A percentile compares a stretch with the other conserved stretches of the same genome.
Evolutionary conservation across 2,113 vertebrate genomes (phyloP).

Genomic region (Pachycephala philippinensis): DNA sequence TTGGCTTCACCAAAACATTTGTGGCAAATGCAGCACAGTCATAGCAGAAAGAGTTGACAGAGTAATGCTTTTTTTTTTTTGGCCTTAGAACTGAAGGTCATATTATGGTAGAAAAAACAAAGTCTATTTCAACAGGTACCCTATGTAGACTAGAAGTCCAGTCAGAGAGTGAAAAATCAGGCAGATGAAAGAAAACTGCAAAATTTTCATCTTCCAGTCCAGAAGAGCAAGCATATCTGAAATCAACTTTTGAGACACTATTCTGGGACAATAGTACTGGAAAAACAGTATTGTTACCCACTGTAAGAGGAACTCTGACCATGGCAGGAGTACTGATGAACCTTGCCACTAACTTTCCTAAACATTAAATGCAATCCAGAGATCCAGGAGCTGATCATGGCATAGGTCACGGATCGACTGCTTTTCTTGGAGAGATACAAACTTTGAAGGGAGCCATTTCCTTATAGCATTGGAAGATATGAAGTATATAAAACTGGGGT

Average conservation of each 20-base stretch:
- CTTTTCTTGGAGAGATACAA: neutral
- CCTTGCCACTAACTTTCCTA: neutral
- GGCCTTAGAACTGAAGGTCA: neutral
- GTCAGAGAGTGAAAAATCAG: neutral
- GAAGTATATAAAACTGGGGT: neutral
- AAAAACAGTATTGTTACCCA: neutral
- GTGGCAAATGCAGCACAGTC: neutral
- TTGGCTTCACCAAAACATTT: neutral
- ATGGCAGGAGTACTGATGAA: neutral
- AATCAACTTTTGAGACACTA: neutral
- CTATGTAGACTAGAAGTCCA: neutral
- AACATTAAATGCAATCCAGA: neutral
- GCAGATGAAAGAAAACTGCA: neutral
- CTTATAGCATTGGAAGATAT: neutral
- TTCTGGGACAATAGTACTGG: neutral
- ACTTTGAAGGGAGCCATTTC: neutral
- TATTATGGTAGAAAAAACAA: neutral
- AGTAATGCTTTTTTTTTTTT: neutral
- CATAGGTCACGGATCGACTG: neutral
- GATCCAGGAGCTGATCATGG: neutral
- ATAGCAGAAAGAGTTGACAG: neutral
- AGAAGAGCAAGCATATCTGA: neutral
- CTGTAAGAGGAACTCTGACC: neutral
- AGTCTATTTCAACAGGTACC: neutral
- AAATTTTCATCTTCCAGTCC: too few relatives aligned